Evolutionary conservation across 2,113 vertebrate species (phyloP), one percentile per base, ranked within the genome.

Genomic region (Odocoileus virginianus): DNA sequence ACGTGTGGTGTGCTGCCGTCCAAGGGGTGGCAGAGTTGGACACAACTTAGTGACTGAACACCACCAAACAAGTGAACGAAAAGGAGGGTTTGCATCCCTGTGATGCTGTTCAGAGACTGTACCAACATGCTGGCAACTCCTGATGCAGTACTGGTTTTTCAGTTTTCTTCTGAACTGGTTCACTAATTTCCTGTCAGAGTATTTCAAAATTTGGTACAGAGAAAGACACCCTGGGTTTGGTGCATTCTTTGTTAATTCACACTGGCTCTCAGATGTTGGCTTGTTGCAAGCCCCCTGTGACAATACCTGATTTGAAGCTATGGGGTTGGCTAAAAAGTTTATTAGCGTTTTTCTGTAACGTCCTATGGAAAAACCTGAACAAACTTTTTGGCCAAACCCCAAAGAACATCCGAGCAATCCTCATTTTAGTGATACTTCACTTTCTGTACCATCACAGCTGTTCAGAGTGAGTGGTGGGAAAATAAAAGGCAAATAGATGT

Each of bases 61-160:
- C 36, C 21, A 74, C 2, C 67, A 23, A 11, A 33, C 1, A 52
- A 0, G 17, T 1, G 45, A 84, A 89, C 54, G 45, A 78, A 30
- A 78, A 89, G 55, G 47, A 64, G 8, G 4, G 19, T 10, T 12
- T 61, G 71, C 85, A 30, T 28, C 17, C 86, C 45, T 76, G 12
- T 23, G 17, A 74, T 17, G 33, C 21, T 76, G 30, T 50, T 40
- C 50, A 67, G 58, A 57, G 5, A 7, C 15, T 0, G 55, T 1
- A 13, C 0, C 2, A 3, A 16, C 7, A 2, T 6, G 15, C 23
- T 54, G 27, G 45, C 27, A 14, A 16, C 17, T 47, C 10, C n/a
- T 40, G 78, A 60, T 1, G 17, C 4, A 0, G 21, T 3, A 23
- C 40, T 7, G 27, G 3, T n/a, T 27, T 25, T 45, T 30, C 4